A percentile compares a stretch with the other conserved stretches of the same genome.
These are phyloP conservation scores for Ridgeia piscesae DNA, from an alignment of 1,140 invertebrate species.

Conservation along the genomic window DNA sequence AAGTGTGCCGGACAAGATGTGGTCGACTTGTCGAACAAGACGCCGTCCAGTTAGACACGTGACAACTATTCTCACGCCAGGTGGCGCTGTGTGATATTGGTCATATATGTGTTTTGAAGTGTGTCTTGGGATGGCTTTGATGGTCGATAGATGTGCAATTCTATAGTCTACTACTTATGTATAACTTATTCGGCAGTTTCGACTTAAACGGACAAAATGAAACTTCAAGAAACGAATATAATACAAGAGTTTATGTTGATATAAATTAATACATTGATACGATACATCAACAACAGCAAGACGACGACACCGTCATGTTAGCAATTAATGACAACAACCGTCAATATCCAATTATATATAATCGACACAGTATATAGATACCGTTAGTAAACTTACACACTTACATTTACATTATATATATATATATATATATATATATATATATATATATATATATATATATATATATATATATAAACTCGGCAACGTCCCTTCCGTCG, in stretches of 20 bases:
- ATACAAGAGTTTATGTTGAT: background rate
- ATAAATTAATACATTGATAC: conserved; percentile 2
- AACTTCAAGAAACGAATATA: background rate
- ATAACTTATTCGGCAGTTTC: background rate
- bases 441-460: background rate
- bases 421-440: background rate
- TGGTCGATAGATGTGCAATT: too few relatives aligned
- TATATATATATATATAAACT: background rate
- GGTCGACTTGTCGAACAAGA: background rate
- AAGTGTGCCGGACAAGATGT: background rate
- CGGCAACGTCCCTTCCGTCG: background rate
- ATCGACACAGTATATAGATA: background rate
- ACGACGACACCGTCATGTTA: background rate
- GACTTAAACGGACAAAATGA: background rate
- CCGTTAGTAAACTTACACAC: background rate
- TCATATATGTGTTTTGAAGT: background rate
- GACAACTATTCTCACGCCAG: background rate
- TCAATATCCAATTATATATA: background rate
- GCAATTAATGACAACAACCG: background rate
- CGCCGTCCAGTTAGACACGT: background rate
- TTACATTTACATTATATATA: too few relatives aligned
- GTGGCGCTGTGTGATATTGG: background rate
- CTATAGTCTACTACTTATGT: too few relatives aligned
- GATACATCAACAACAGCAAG: background rate
- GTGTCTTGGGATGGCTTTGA: too few relatives aligned